phyloP scores from a whole-genome alignment of 2,888 invertebrate genomes.

The Agrotis clavis region DNA sequence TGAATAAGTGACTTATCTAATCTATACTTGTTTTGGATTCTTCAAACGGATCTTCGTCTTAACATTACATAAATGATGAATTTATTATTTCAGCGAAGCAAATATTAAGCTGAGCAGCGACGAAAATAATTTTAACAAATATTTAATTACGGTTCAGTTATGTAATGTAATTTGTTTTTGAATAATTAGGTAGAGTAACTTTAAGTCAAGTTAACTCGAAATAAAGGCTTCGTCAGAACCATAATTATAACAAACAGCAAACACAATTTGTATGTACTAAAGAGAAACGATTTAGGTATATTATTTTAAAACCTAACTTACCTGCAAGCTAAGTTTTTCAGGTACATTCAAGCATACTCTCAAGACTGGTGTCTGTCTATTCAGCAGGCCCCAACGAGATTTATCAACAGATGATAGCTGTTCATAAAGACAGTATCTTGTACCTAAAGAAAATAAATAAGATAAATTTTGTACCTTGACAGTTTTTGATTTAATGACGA shows the following conservation, averaged over 20 bases:
- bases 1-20: slow-evolving; percentile 33
- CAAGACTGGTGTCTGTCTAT: too few species aligned
- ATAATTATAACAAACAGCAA: slow-evolving; percentile 9
- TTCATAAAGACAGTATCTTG: too few species aligned
- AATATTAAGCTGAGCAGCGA: not conserved
- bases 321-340: not conserved
- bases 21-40: slow-evolving; percentile 20
- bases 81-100: slow-evolving; percentile 15
- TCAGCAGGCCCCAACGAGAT: too few species aligned
- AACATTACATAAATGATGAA: too few species aligned
- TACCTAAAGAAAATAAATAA: too few species aligned
- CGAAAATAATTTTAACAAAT: not conserved
- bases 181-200: slow-evolving; percentile 18
- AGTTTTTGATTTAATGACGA: too few species aligned
- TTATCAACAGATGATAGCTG: too few species aligned
- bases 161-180: slow-evolving; percentile 2
- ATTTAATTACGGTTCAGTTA: slow-evolving; percentile 1
- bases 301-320: not conserved
- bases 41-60: slow-evolving; percentile 20
- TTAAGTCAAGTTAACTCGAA: not conserved
- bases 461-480: too few species aligned
- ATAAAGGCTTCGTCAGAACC: slow-evolving; percentile 7
- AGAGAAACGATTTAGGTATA: not conserved
- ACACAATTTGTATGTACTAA: not conserved
- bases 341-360: not conserved